Percentiles rank a stretch among this genome's conserved stretches.
Evolutionary conservation across 2,888 invertebrate species (phyloP).

Genomic region (Parthenolecanium corni): DNA sequence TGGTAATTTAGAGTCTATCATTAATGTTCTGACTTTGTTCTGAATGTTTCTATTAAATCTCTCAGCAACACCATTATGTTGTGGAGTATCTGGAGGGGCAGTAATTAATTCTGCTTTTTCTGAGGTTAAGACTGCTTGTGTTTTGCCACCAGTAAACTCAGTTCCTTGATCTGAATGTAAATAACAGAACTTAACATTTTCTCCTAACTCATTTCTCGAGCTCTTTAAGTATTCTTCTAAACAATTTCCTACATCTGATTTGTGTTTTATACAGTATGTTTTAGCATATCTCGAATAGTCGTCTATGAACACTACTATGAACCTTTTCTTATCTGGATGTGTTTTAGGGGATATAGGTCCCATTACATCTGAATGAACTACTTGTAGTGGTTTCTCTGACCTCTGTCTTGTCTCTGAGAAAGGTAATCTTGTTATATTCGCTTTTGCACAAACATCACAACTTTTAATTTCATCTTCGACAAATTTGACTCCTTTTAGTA

Average conservation of each 20-base stretch:
- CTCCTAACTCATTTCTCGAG: neutral
- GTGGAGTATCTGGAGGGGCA: neutral
- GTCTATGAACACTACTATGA: neutral
- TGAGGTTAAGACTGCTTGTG: neutral
- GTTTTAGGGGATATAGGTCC: neutral
- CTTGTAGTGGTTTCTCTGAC: neutral
- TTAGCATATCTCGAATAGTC: neutral
- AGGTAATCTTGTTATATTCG: neutral
- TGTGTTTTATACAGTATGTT: neutral
- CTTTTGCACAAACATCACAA: neutral
- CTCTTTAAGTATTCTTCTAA: neutral
- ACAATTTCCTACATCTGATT: neutral
- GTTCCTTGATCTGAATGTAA: neutral
- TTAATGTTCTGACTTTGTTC: neutral
- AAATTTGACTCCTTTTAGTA: neutral
- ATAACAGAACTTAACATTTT: neutral
- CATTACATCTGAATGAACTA: neutral
- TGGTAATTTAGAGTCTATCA: neutral
- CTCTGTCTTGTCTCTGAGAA: neutral
- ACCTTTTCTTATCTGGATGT: too few relatives aligned
- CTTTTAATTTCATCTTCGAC: neutral
- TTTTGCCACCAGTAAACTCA: neutral
- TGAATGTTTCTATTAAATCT: neutral
- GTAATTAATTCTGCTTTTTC: neutral
- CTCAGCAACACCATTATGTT: neutral